phyloP scores from a whole-genome alignment of 2,797 vertebrate species.

The Lagorchestes hirsutus region DNA sequence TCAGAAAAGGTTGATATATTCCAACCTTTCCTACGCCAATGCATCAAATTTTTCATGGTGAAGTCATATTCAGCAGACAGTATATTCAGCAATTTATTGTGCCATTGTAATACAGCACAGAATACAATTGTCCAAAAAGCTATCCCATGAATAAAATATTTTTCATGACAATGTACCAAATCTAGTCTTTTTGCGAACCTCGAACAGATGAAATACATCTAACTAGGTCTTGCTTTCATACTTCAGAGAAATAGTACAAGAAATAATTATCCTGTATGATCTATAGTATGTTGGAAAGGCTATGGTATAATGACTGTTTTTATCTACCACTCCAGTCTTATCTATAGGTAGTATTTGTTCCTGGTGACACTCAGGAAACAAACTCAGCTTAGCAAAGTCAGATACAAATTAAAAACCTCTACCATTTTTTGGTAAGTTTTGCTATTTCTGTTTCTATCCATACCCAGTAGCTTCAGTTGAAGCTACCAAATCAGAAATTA shows the following conservation, averaged over 20 bases:
- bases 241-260: constrained; percentile 68
- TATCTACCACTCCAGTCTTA: constrained; percentile 66
- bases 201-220: constrained; percentile 63
- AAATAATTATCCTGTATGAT: constrained; percentile 67
- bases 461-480: constrained; percentile 60
- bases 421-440: constrained; percentile 73
- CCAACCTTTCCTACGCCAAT: constrained; percentile 88
- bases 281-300: constrained; percentile 20
- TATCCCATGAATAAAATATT: constrained; percentile 85
- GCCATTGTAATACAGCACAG: constrained; percentile 82
- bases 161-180: constrained; percentile 78
- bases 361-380: neutral
- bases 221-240: constrained; percentile 67
- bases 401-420: constrained; percentile 50
- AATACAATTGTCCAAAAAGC: constrained; percentile 85
- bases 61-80: constrained; percentile 89
- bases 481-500: constrained; percentile 69
- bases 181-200: constrained; percentile 70
- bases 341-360: constrained; percentile 51
- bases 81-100: constrained; percentile 88
- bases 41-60: constrained; percentile 90
- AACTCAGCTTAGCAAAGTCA: neutral
- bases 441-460: constrained; percentile 75
- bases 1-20: constrained; percentile 90
- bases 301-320: constrained; percentile 70